A percentile compares a stretch with the other conserved stretches of the same genome.
phyloP scores from a whole-genome alignment of 2,797 vertebrate genomes.

The Rhinichthys osculus region DNA sequence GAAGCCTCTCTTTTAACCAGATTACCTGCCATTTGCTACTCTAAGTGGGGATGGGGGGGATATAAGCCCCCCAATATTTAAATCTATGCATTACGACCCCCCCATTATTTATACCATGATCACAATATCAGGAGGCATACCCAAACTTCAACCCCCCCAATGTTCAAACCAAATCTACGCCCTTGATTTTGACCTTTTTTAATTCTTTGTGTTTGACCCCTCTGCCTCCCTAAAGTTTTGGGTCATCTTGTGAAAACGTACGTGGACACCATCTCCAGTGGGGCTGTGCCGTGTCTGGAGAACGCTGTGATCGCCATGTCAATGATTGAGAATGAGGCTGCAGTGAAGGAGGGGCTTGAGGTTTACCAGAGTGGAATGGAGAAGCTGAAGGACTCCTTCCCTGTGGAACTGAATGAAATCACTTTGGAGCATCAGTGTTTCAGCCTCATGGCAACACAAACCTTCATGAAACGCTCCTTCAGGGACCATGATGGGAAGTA shows the following conservation, averaged over 20 bases:
- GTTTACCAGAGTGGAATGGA: slow-evolving; percentile 66
- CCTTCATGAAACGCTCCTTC: slow-evolving; percentile 64
- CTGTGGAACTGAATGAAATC: slow-evolving; percentile 52
- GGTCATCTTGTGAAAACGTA: slow-evolving; percentile 64
- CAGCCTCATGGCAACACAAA: slow-evolving; percentile 46
- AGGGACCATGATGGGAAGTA: slow-evolving; percentile 55
- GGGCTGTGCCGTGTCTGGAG: slow-evolving; percentile 66
- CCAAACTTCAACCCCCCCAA: no score
- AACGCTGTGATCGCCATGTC: slow-evolving; percentile 64
- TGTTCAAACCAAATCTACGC: no score
- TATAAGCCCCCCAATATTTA: no score
- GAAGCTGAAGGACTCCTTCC: slow-evolving; percentile 53
- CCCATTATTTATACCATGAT: no score
- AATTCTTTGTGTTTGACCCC: not conserved
- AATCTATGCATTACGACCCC: no score
- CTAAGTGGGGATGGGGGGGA: not conserved
- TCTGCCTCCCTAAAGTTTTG: slow-evolving; percentile 59
- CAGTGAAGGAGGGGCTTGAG: slow-evolving; percentile 48
- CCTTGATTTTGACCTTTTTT: not conserved
- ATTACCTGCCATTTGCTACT: not conserved
- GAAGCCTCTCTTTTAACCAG: not conserved
- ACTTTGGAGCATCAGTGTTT: slow-evolving; percentile 60
- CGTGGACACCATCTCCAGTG: slow-evolving; percentile 65
- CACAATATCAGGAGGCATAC: no score
- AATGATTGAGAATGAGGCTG: slow-evolving; percentile 64